Base-by-base conservation (phyloP, 1,140 invertebrate genomes). In the Anastrepha ludens region DNA sequence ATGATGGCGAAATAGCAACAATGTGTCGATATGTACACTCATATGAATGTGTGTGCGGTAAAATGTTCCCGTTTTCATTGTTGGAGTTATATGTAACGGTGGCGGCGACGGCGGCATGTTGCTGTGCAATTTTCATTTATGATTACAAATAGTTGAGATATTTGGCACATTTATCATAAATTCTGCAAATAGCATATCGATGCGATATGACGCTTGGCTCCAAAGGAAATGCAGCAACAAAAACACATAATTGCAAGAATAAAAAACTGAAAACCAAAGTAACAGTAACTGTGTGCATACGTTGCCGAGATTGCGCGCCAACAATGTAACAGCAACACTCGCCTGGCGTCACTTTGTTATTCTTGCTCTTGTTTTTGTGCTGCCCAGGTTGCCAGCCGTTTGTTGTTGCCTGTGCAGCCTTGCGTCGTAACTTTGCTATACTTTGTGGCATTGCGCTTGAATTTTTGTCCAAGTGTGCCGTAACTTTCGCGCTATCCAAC, bases 101-200 rank as follows among this genome's bases (percentile, higher is more conserved):
- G 15, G 6, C 20, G n/a, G 74, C 47, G n/a, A 6, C 60, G 13
- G 0, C n/a, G 41, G 47, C 50, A 50, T 81, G 74, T 55, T 55
- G n/a, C 50, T 9, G 74, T 20, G 17, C 74, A 81, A 81, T 20
- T 81, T 81, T 55, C 74, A 81, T 81, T 81, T 81, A 81, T 81
- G 74, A 81, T 81, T 81, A 81, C 74, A 81, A 81, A 81, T 81
- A 81, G 74, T 81, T 81, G 74, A 81, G 74, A 81, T 81, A 81
- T 81, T 81, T 81, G 74, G 29, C 74, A 81, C 74, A 81, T 81
- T 81, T 81, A 81, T 81, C 74, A 81, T 81, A 81, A 81, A 81
- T 81, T 81, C 47, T 55, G n/a, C 74, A 81, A 81, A 81, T 81
- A 29, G 74, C 20, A 6, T 55, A 81, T 81, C 74, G 74, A 81